These are phyloP conservation scores for Brachionus asplanchnoidis DNA, from an alignment of 1,140 invertebrate species.

Conservation along the genomic window DNA sequence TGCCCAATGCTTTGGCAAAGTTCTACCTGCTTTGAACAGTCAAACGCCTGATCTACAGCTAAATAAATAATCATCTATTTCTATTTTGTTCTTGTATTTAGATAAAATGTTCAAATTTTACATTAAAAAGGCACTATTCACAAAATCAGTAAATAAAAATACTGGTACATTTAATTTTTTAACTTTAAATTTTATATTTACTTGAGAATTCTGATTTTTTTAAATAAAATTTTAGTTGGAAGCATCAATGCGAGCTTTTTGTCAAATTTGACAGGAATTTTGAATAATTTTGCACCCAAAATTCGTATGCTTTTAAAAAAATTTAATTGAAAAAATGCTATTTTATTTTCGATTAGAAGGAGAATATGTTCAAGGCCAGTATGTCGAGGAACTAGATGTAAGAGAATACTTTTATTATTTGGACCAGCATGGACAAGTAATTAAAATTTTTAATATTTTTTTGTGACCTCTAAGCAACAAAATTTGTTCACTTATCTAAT, in stretches of 20 bases:
- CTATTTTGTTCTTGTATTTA: background rate
- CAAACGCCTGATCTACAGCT: background rate
- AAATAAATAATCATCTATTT: background rate
- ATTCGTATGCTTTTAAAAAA: background rate
- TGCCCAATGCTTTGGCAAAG: background rate
- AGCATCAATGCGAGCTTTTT: background rate
- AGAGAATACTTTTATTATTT: conserved; percentile 97
- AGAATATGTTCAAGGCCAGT: conserved; percentile 11
- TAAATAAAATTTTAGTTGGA: background rate
- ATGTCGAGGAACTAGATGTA: conserved; percentile 64
- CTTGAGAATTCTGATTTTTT: no score
- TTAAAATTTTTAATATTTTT: conserved; percentile 34
- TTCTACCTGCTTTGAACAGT: background rate
- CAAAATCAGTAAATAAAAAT: conserved; percentile 34
- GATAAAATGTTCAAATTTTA: background rate
- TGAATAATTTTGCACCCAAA: background rate
- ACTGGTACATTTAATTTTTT: background rate
- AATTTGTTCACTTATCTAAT: no score
- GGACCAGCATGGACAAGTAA: conserved; percentile 95
- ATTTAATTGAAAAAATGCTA: background rate
- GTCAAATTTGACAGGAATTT: background rate
- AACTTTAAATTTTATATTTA: background rate
- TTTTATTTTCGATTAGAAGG: background rate
- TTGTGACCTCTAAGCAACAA: no score
- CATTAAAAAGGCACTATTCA: background rate